Evolutionary conservation across 1,140 invertebrate genomes (phyloP), one percentile per base, ranked within the genome.

Genomic region (Coelopa frigida): DNA sequence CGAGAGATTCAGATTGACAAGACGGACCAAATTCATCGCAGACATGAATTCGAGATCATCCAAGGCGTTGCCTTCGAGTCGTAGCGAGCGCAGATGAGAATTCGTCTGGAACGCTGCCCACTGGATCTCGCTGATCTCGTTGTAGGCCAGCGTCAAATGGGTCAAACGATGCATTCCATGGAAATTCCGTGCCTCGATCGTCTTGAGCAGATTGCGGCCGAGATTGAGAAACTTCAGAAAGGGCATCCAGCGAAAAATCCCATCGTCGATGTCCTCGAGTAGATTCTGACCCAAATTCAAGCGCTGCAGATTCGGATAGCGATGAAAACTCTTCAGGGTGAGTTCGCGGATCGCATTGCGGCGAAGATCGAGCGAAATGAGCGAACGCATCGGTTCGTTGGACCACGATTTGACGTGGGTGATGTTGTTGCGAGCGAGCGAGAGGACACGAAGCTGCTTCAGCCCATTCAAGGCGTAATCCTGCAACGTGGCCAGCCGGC

Each of bases 171-270:
- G 50, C 2, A 69, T 53, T 4, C 56, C 55, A 11, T 42, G 35
- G 20, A 69, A 67, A 14, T 38, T 53, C 8, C 10, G 44, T 14
- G 24, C 31, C 7, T 54, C 58, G 17, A 69, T 49, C 10, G 36
- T 27, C 22, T 50, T 51, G 17, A 69, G 29, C 5, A 17, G 52
- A 51, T 69, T 69, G 21, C 54, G 46, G 5, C 55, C 54, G 5
- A 69, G 46, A 21, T 59, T 58, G 11, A 69, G 44, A 33, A 65
- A 55, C 35, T 59, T 67, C 8, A 69, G 35, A 37, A 61, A 55
- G 0, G 38, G 4, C n/a, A 64, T 37, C 11, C 52, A 52, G 3
- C 46, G 11, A 12, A 69, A 68, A 5, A 50, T 21, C 10, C 53
- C 52, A 22, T 42, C 39, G 1, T 51, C 53, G 5, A 69, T 50